A percentile compares a stretch with the other conserved stretches of the same genome.
phyloP scores from a whole-genome alignment of 2,113 vertebrate species.

The Albula glossodonta region DNA sequence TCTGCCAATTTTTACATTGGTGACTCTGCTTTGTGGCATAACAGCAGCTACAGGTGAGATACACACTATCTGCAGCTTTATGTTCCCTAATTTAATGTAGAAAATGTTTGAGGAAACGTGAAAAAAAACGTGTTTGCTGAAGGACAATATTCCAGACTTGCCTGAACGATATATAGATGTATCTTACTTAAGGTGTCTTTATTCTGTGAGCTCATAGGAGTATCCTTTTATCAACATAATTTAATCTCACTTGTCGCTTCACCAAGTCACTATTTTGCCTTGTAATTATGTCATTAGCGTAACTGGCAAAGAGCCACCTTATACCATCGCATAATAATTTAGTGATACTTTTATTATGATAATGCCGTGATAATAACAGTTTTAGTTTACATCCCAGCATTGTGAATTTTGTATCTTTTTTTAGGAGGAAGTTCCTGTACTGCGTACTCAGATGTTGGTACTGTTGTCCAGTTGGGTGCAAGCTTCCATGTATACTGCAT shows the following conservation, averaged over 20 bases:
- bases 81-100: too few species aligned
- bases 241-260: neutral
- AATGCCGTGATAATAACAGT: neutral
- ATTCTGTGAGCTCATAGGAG: neutral
- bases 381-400: neutral
- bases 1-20: neutral
- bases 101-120: too few species aligned
- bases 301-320: neutral
- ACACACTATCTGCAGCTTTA: neutral
- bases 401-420: neutral
- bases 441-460: constrained; percentile 48
- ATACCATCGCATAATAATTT: neutral
- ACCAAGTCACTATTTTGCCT: too few species aligned
- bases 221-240: neutral
- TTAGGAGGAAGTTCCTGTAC: constrained; percentile 52
- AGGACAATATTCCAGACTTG: neutral
- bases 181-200: too few species aligned
- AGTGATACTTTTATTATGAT: too few species aligned
- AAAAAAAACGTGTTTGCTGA: neutral
- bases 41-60: neutral
- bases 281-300: neutral
- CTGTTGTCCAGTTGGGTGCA: constrained; percentile 50
- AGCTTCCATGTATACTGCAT: constrained; percentile 63
- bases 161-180: too few species aligned
- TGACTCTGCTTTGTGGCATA: constrained; percentile 2